Conservation (phyloP, 2,888 invertebrate species). For the Aporophyla lueneburgensis region DNA sequence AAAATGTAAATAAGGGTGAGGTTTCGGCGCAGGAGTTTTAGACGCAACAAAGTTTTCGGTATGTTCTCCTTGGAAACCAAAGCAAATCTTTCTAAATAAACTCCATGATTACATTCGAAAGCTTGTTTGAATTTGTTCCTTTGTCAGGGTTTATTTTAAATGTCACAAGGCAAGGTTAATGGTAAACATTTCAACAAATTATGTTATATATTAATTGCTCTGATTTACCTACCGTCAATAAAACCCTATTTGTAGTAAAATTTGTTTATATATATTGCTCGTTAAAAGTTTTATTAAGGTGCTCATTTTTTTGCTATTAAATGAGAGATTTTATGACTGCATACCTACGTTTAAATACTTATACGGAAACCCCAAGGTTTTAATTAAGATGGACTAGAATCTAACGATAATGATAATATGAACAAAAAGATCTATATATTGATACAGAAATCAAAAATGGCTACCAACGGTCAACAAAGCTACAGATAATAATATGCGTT, state of each 20-base stretch:
- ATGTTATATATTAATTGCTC: neutral
- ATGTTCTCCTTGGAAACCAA: neutral
- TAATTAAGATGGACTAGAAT: neutral
- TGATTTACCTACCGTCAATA: neutral
- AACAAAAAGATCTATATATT: slow-evolving; percentile 17
- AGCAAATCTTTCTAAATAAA: neutral
- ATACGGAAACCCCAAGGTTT: neutral
- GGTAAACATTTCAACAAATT: neutral
- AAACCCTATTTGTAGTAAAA: slow-evolving; percentile 7
- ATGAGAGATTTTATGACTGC: slow-evolving; percentile 12
- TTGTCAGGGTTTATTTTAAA: neutral
- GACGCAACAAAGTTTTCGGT: neutral
- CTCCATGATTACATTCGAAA: neutral
- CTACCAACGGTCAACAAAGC: slow-evolving; percentile 66
- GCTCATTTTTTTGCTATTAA: neutral
- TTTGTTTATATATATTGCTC: slow-evolving; percentile 13
- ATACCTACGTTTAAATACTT: neutral
- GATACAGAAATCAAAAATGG: slow-evolving; percentile 57
- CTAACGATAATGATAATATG: neutral
- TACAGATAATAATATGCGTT: slow-evolving; percentile 67
- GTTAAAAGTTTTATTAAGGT: slow-evolving; percentile 3
- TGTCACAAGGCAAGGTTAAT: neutral
- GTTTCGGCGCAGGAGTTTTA: neutral
- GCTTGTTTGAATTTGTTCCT: neutral
- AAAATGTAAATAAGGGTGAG: neutral